A percentile compares a stretch with the other conserved stretches of the same genome.
Evolutionary conservation across 1,140 invertebrate genomes (phyloP).

Genomic region (Armadillidium nasatum): DNA sequence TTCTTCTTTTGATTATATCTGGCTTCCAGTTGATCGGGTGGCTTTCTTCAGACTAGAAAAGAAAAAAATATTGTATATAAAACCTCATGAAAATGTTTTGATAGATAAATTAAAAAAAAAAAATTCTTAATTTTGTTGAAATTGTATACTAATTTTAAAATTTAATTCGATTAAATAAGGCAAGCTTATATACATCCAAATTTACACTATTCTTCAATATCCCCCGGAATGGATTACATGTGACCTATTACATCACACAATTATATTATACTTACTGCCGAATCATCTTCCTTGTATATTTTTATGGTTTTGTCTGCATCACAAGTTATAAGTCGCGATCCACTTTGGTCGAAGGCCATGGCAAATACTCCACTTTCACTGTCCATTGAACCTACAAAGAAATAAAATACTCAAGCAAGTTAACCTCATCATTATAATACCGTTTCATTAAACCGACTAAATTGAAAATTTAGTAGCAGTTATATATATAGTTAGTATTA

Average conservation of each 20-base stretch:
- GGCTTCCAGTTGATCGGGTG: slow-evolving; percentile 97
- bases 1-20: slow-evolving; percentile 82
- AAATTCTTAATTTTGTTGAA: too few species aligned
- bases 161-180: too few species aligned
- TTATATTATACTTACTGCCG: slow-evolving; percentile 65
- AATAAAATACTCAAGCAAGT: not conserved
- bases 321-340: slow-evolving; percentile 86
- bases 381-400: slow-evolving; percentile 88
- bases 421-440: not conserved
- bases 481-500: too few species aligned
- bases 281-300: slow-evolving; percentile 96
- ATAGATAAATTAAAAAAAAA: too few species aligned
- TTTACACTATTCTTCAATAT: too few species aligned
- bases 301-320: slow-evolving; percentile 99
- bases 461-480: too few species aligned
- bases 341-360: slow-evolving; percentile 89
- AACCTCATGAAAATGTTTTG: too few species aligned
- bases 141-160: too few species aligned
- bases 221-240: too few species aligned
- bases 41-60: slow-evolving; percentile 78
- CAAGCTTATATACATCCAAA: too few species aligned
- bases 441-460: too few species aligned
- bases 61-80: too few species aligned
- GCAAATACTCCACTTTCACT: slow-evolving; percentile 96
- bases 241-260: not conserved